Evolutionary conservation across 2,797 vertebrate species (phyloP).

Genomic region (Sebastes itinus): DNA sequence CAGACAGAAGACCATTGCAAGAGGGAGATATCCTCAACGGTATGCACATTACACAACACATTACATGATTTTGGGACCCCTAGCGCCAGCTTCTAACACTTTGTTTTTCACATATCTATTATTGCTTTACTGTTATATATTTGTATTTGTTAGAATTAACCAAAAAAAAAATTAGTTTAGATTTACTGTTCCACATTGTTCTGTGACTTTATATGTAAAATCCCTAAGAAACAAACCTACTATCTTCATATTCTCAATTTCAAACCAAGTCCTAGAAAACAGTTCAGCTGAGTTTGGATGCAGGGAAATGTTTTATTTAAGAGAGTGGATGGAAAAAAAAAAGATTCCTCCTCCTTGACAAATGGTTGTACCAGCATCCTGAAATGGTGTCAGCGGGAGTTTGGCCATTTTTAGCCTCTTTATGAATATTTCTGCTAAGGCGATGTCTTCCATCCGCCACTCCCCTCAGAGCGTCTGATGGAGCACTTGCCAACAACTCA

Average conservation of each 20-base stretch:
- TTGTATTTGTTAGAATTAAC: not conserved
- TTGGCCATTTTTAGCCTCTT: conserved; percentile 61
- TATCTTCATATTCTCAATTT: not conserved
- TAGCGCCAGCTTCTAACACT: not conserved
- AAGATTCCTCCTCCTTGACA: conserved; percentile 29
- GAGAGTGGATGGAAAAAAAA: not conserved
- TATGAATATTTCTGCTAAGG: conserved; percentile 61
- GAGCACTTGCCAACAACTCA: conserved; percentile 46
- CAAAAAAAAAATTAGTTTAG: not conserved
- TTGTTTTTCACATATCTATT: not conserved
- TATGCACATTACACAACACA: conserved; percentile 57
- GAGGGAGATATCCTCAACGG: conserved; percentile 98
- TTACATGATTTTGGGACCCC: not conserved
- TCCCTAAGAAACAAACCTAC: not conserved
- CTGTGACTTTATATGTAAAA: not conserved
- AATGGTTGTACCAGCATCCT: conserved; percentile 42
- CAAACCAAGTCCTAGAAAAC: not conserved
- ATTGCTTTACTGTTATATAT: not conserved
- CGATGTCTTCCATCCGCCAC: conserved; percentile 45
- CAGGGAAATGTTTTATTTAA: conserved; percentile 32
- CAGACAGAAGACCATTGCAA: conserved; percentile 92
- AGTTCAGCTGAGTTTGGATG: not conserved
- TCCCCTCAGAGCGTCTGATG: conserved; percentile 70
- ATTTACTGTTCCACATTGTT: rapidly evolving
- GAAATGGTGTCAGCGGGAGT: conserved; percentile 62